Conservation (phyloP, 1,140 invertebrate species). For the Protaetia brevitarsis region DNA sequence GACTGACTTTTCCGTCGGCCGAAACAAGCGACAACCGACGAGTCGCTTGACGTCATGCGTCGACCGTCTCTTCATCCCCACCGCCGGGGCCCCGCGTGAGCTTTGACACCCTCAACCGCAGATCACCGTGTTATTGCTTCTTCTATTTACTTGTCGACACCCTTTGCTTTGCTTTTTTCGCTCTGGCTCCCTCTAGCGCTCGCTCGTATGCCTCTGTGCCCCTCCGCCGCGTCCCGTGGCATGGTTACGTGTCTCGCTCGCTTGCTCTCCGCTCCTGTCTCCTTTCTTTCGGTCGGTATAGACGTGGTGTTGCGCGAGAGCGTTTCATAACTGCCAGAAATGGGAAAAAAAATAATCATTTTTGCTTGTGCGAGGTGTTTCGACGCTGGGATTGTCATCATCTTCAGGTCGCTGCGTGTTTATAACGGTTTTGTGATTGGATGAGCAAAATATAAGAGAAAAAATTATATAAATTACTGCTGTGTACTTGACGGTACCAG, state of each 20-base stretch:
- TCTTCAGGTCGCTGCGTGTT: no score
- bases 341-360: not conserved
- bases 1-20: constrained; percentile 29
- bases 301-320: no score
- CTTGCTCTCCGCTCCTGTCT: constrained; percentile 11
- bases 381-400: no score
- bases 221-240: not conserved
- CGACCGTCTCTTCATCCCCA: constrained; percentile 37
- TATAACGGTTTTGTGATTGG: no score
- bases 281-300: not conserved
- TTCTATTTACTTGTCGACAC: constrained; percentile 45
- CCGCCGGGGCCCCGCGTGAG: constrained; percentile 30
- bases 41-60: constrained; percentile 45
- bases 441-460: no score
- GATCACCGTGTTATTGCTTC: constrained; percentile 46
- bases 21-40: constrained; percentile 30
- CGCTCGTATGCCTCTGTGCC: not conserved
- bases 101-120: constrained; percentile 47
- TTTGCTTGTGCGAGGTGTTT: not conserved
- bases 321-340: not conserved
- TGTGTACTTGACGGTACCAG: no score
- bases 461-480: no score
- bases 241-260: no score
- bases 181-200: not conserved
- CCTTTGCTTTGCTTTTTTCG: constrained; percentile 28